Conservation (phyloP, 1,140 invertebrate genomes). For the Medauroidea extradentata region DNA sequence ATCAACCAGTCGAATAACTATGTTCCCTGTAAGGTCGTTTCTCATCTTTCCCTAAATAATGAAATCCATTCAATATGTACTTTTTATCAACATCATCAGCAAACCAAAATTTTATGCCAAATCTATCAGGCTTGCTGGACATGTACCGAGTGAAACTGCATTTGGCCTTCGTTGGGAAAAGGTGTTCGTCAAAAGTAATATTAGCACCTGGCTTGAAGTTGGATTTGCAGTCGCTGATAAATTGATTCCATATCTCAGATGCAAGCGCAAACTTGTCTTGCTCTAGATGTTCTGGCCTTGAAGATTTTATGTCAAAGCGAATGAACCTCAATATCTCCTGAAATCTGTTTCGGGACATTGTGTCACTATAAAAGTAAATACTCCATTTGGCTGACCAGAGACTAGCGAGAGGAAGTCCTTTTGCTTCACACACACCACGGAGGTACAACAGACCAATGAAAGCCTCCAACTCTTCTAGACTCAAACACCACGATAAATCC, state of each 20-base stretch:
- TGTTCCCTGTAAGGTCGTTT: conserved; percentile 2
- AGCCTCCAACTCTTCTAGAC: conserved; percentile 25
- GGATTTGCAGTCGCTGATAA: conserved; percentile 35
- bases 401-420: conserved; percentile 18
- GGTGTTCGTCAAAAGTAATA: conserved; percentile 27
- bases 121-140: conserved; percentile 39
- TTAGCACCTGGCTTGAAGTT: conserved; percentile 35
- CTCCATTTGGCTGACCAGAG: conserved; percentile 4
- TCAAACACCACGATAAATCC: conserved; percentile 21
- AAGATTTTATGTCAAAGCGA: conserved; percentile 33
- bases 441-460: conserved; percentile 33
- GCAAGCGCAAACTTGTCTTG: conserved; percentile 37
- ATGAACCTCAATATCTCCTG: conserved; percentile 35
- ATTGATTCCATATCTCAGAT: conserved; percentile 36
- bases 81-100: conserved; percentile 32
- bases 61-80: conserved; percentile 38
- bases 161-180: conserved; percentile 16
- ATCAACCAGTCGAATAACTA: conserved; percentile 4
- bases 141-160: conserved; percentile 40
- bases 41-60: conserved; percentile 38
- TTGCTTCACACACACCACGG: conserved; percentile 29
- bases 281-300: neutral
- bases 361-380: neutral
- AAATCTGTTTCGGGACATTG: conserved; percentile 2
- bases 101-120: conserved; percentile 41